These are phyloP conservation scores for Antheraea yamamai DNA, from an alignment of 2,888 invertebrate species.

Conservation along the genomic window DNA sequence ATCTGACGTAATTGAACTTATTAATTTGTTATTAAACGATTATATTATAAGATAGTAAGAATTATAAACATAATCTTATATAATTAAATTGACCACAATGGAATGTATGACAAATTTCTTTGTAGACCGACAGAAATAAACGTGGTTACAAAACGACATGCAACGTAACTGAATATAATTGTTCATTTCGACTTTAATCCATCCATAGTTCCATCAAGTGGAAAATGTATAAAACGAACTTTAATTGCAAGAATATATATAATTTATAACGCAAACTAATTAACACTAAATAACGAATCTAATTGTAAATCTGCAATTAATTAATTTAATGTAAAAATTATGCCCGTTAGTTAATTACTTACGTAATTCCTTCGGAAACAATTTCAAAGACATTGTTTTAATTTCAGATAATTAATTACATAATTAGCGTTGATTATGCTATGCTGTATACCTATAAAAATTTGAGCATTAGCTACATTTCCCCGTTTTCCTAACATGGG, in stretches of 20 bases:
- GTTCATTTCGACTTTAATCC: constrained; percentile 8
- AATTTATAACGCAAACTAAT: constrained; percentile 1
- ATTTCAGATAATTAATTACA: not conserved
- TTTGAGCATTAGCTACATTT: not conserved
- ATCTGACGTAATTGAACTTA: constrained; percentile 4
- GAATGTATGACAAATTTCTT: not conserved
- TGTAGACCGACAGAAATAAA: not conserved
- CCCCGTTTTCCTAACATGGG: not conserved
- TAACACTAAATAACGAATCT: constrained; percentile 8
- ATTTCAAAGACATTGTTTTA: constrained; percentile 11
- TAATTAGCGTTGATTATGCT: not conserved
- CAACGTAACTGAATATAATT: constrained; percentile 22
- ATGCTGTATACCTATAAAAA: not conserved
- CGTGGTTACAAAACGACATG: constrained; percentile 10
- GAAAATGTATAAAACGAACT: constrained; percentile 20
- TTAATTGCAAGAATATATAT: constrained; percentile 17
- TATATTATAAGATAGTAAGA: not conserved
- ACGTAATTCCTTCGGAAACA: not conserved
- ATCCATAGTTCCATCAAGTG: constrained; percentile 9
- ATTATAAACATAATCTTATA: constrained; percentile 10
- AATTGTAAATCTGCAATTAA: not conserved
- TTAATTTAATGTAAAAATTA: constrained; percentile 8
- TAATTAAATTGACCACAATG: constrained; percentile 3
- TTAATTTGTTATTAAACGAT: not conserved
- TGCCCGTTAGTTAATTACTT: constrained; percentile 1